Evolutionary conservation across 2,113 vertebrate species (phyloP).

Genomic region (Marmota monax): DNA sequence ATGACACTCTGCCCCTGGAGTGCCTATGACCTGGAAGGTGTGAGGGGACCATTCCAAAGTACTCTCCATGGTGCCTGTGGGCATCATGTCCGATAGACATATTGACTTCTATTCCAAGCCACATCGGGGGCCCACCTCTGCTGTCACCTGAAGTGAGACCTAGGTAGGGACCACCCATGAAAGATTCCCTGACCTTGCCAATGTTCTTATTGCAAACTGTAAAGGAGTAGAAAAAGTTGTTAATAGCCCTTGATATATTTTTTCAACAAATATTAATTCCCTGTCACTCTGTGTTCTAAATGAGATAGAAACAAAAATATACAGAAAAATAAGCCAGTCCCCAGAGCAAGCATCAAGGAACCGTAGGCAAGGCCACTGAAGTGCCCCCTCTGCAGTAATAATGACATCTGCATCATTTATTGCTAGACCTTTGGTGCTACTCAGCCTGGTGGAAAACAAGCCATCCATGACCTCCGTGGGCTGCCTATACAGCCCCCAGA

Average conservation of each 20-base stretch:
- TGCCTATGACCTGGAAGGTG: neutral
- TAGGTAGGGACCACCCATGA: neutral
- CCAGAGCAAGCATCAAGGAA: neutral
- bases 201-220: neutral
- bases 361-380: neutral
- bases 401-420: neutral
- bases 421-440: neutral
- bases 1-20: neutral
- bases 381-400: neutral
- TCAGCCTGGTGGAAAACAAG: neutral
- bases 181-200: neutral
- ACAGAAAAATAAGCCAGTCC: neutral
- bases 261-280: constrained; percentile 24
- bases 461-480: neutral
- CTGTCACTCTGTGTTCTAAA: neutral
- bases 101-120: neutral
- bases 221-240: neutral
- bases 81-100: no score
- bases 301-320: neutral
- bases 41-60: neutral
- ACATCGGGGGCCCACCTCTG: neutral
- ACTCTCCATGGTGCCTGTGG: neutral
- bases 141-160: neutral
- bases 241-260: neutral
- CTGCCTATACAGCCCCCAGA: neutral